phyloP scores from a whole-genome alignment of 2,797 vertebrate species.

The Parotocinclus haroldoi region DNA sequence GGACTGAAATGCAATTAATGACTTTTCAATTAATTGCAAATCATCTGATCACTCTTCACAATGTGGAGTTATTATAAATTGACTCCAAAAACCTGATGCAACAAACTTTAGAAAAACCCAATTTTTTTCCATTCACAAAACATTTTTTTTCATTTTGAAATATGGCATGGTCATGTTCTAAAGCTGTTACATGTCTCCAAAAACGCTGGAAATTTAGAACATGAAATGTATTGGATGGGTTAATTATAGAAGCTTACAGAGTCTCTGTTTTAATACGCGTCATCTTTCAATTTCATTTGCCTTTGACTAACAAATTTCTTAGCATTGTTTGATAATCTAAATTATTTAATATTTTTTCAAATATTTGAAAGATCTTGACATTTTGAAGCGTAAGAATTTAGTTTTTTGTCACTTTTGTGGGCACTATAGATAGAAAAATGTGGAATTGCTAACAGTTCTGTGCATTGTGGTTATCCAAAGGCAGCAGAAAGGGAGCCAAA shows the following conservation, averaged over 20 bases:
- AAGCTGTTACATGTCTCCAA: not conserved
- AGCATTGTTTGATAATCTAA: not conserved
- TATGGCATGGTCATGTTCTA: no score
- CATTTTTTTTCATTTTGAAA: no score
- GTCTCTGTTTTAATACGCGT: conserved; percentile 5
- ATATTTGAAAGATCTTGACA: not conserved
- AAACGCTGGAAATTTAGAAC: conserved; percentile 18
- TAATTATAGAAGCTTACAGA: conserved; percentile 55
- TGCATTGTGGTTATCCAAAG: conserved; percentile 9
- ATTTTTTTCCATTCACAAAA: no score
- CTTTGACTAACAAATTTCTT: conserved; percentile 56
- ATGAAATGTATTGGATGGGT: conserved; percentile 56
- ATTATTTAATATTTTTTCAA: not conserved
- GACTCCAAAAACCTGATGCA: no score
- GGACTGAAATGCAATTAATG: no score
- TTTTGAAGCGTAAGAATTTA: not conserved
- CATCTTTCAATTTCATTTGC: conserved; percentile 24
- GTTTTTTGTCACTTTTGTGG: not conserved
- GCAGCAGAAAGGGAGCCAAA: not conserved
- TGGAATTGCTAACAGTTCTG: not conserved
- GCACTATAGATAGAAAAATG: not conserved
- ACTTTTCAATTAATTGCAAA: no score
- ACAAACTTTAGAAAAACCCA: no score
- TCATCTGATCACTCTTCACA: no score
- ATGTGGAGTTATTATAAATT: no score